phyloP scores from a whole-genome alignment of 2,888 invertebrate genomes.

The Gymnoscelis rufifasciata region DNA sequence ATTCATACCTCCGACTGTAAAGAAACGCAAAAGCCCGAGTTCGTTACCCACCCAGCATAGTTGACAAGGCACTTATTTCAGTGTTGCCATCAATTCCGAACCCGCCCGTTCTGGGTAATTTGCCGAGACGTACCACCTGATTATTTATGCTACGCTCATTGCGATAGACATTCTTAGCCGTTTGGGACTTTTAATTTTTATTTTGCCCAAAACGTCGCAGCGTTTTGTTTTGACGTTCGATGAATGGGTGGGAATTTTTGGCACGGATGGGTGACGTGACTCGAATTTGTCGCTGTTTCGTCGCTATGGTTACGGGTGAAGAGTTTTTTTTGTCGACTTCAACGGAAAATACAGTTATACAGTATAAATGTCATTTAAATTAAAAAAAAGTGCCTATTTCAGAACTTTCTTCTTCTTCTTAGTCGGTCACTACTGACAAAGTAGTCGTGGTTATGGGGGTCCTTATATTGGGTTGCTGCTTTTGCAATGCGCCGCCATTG shows the following conservation, averaged over 20 bases:
- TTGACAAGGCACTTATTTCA: constrained; percentile 57
- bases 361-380: no score
- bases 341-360: no score
- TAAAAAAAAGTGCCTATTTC: no score
- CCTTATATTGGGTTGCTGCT: no score
- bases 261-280: constrained; percentile 34
- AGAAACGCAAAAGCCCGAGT: constrained; percentile 35
- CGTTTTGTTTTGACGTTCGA: constrained; percentile 47
- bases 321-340: no score
- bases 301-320: constrained; percentile 6
- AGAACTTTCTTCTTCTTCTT: no score
- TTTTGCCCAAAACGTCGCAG: constrained; percentile 32
- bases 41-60: constrained; percentile 44
- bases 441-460: no score
- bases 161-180: constrained; percentile 47
- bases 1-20: constrained; percentile 35
- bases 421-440: no score
- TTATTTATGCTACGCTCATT: constrained; percentile 66
- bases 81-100: constrained; percentile 51
- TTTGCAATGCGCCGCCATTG: no score
- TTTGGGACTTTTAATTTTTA: constrained; percentile 46
- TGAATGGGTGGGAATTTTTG: constrained; percentile 38
- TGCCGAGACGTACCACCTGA: constrained; percentile 63
- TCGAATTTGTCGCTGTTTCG: constrained; percentile 32
- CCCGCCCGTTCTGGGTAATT: constrained; percentile 69